phyloP scores from a whole-genome alignment of 1,140 invertebrate genomes.

The Oscheius sp. region DNA sequence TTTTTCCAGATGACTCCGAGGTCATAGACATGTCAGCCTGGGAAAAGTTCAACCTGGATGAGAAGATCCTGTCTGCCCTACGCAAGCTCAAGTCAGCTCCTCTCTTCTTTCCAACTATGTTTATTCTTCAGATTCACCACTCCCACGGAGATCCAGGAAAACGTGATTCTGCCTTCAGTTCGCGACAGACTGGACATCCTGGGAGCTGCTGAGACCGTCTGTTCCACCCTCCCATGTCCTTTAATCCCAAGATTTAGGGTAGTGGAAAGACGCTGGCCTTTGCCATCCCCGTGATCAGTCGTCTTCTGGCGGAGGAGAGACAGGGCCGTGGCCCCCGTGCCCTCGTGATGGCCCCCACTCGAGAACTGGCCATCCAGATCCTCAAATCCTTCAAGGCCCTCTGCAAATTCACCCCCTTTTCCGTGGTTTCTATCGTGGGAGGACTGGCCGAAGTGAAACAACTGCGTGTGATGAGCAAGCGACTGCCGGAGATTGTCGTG shows the following conservation, averaged over 20 bases:
- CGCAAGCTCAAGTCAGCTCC: not conserved
- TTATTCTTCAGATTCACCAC: slow-evolving; percentile 72
- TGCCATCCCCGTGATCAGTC: slow-evolving; percentile 82
- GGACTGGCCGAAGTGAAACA: slow-evolving; percentile 72
- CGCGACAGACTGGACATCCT: slow-evolving; percentile 81
- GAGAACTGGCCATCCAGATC: slow-evolving; percentile 90
- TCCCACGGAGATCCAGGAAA: slow-evolving; percentile 80
- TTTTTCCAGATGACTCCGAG: not conserved
- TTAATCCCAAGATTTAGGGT: slow-evolving; percentile 66
- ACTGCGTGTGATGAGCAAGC: slow-evolving; percentile 74
- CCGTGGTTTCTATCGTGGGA: slow-evolving; percentile 57
- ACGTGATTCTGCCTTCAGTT: slow-evolving; percentile 79
- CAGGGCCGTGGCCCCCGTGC: slow-evolving; percentile 62
- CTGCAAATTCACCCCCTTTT: slow-evolving; percentile 71
- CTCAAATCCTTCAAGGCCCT: slow-evolving; percentile 11
- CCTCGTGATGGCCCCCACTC: slow-evolving; percentile 85
- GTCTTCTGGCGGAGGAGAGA: slow-evolving; percentile 69
- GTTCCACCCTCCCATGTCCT: slow-evolving; percentile 12
- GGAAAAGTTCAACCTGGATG: slow-evolving; percentile 20
- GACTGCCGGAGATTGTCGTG: slow-evolving; percentile 83
- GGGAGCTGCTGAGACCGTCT: slow-evolving; percentile 85
- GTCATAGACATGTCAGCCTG: slow-evolving; percentile 20
- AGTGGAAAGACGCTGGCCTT: slow-evolving; percentile 96
- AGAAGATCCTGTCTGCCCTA: not conserved
- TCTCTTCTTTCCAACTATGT: not conserved